Conservation (phyloP, 2,113 vertebrate species). For the Laticauda colubrina region DNA sequence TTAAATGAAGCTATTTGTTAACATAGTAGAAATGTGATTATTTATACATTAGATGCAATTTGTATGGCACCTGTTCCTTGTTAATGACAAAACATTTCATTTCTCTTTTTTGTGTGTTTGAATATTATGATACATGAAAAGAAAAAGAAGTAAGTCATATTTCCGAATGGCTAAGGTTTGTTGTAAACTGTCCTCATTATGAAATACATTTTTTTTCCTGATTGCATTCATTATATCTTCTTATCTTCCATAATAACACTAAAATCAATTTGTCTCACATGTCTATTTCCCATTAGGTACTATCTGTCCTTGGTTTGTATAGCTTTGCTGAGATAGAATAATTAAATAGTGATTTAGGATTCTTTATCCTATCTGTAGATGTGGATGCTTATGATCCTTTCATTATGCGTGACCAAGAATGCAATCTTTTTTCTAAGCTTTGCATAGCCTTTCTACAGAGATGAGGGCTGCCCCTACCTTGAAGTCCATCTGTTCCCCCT, state of each 20-base stretch:
- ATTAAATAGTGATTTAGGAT: not conserved
- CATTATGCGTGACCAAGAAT: not conserved
- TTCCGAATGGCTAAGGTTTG: not conserved
- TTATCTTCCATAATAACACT: not conserved
- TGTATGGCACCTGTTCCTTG: not conserved
- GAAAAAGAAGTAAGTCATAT: not conserved
- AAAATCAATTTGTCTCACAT: not conserved
- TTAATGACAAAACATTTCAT: not conserved
- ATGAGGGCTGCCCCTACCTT: not conserved
- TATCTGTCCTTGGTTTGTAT: not conserved
- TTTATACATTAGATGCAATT: slow-evolving; percentile 15
- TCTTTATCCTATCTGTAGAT: not conserved
- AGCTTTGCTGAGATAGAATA: not conserved
- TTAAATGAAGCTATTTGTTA: not conserved
- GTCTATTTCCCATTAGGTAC: not conserved
- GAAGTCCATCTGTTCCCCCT: not conserved
- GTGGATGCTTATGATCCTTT: not conserved
- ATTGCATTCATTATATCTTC: not conserved
- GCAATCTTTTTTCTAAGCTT: not conserved
- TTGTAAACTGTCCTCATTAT: not conserved
- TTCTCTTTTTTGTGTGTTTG: not conserved
- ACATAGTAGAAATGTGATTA: not conserved
- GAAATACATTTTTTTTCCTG: not conserved
- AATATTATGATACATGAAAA: not conserved
- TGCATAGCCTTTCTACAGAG: not conserved